These are phyloP conservation scores for Eurystomus glaucurus DNA, from an alignment of 2,797 vertebrate species.

Conservation along the genomic window DNA sequence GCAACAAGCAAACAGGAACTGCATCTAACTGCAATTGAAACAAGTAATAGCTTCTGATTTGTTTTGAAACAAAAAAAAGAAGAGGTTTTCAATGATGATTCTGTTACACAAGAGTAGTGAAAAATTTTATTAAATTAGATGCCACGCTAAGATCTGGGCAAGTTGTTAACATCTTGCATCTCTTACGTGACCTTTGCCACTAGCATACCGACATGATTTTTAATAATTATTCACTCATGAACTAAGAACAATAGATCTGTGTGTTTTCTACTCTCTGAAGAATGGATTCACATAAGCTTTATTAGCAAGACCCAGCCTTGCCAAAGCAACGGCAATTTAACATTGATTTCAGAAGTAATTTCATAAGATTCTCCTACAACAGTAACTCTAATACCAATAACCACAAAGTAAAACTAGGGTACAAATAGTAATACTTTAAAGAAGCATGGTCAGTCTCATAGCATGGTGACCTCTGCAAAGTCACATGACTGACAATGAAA, in stretches of 20 bases:
- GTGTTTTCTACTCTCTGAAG: neutral
- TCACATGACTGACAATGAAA: slow-evolving; percentile 42
- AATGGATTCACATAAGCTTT: neutral
- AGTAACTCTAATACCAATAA: neutral
- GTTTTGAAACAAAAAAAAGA: neutral
- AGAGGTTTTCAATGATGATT: neutral
- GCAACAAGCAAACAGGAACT: neutral
- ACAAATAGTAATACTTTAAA: neutral
- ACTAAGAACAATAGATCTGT: neutral
- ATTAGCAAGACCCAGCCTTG: neutral
- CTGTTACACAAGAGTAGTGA: neutral
- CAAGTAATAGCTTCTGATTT: neutral
- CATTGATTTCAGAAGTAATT: neutral
- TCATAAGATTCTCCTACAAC: neutral
- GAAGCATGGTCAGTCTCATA: neutral
- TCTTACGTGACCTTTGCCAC: neutral
- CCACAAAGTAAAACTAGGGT: neutral
- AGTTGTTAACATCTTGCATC: neutral
- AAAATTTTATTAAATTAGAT: neutral
- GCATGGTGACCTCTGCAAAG: slow-evolving; percentile 38
- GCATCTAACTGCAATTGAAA: neutral
- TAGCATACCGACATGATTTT: neutral
- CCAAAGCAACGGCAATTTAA: neutral
- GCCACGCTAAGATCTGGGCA: neutral
- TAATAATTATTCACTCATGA: neutral